Percentiles rank a stretch among this genome's conserved stretches.
phyloP scores from a whole-genome alignment of 2,113 vertebrate species.

The Pitta sordida region DNA sequence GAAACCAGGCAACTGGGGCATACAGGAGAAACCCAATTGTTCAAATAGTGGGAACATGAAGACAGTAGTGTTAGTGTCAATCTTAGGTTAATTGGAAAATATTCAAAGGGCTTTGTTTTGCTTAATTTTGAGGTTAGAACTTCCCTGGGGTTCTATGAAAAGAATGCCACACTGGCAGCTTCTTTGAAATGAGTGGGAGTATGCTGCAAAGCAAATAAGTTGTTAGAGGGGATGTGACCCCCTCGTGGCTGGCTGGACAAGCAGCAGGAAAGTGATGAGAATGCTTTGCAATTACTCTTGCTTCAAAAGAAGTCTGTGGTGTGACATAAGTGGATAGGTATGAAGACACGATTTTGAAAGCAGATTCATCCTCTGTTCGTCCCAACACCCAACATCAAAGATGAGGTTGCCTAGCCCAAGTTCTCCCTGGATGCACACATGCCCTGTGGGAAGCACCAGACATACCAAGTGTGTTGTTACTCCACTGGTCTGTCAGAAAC shows the following conservation, averaged over 20 bases:
- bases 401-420: not conserved
- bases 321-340: not conserved
- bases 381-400: not conserved
- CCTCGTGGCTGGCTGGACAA: not conserved
- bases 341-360: not conserved
- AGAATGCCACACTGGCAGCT: not conserved
- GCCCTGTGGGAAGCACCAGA: not conserved
- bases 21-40: not conserved
- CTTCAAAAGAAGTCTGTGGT: not conserved
- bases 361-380: not conserved
- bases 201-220: not conserved
- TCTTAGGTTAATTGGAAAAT: slow-evolving; percentile 45
- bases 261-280: not conserved
- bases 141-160: slow-evolving; percentile 19
- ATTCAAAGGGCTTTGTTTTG: slow-evolving; percentile 48
- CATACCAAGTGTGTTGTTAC: not conserved
- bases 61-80: not conserved
- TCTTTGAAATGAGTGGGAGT: slow-evolving; percentile 15
- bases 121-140: slow-evolving; percentile 42
- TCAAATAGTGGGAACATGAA: not conserved
- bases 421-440: accelerated
- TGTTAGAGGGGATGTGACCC: not conserved
- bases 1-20: not conserved
- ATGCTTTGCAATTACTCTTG: not conserved
- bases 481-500: not conserved